Conservation (phyloP, 1,140 invertebrate genomes). For the Scaptomyza montana region DNA sequence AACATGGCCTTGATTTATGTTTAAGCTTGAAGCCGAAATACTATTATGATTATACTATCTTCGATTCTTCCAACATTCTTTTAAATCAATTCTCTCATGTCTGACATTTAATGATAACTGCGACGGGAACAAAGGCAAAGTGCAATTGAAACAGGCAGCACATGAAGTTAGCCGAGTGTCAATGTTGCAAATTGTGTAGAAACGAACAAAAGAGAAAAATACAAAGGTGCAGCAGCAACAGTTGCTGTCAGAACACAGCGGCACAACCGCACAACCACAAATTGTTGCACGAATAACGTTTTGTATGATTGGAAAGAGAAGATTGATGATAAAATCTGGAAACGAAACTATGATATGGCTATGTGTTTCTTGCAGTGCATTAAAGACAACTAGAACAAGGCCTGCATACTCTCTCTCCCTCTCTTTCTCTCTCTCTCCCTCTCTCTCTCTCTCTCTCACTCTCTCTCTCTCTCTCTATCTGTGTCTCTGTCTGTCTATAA, state of each 20-base stretch:
- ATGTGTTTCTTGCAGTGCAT: neutral
- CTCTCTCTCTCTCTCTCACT: neutral
- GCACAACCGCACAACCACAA: neutral
- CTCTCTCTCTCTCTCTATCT: neutral
- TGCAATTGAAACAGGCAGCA: no score
- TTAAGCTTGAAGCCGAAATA: no score
- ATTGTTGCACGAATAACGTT: no score
- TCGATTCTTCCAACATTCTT: no score
- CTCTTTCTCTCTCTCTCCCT: neutral
- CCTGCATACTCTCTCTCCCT: slow-evolving; percentile 1
- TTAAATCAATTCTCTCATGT: no score
- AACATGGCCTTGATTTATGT: no score
- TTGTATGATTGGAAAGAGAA: no score
- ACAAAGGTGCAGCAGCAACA: neutral
- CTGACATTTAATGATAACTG: no score
- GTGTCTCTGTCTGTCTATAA: neutral
- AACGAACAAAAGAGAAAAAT: no score
- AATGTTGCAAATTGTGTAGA: no score
- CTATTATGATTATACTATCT: no score
- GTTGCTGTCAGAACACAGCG: neutral
- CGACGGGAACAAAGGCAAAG: no score
- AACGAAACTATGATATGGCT: neutral
- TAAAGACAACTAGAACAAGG: slow-evolving; percentile 35
- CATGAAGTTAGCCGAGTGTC: neutral
- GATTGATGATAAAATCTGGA: neutral